Evolutionary conservation across 2,113 vertebrate species (phyloP).

Genomic region (Protobothrops flavoviridis): DNA sequence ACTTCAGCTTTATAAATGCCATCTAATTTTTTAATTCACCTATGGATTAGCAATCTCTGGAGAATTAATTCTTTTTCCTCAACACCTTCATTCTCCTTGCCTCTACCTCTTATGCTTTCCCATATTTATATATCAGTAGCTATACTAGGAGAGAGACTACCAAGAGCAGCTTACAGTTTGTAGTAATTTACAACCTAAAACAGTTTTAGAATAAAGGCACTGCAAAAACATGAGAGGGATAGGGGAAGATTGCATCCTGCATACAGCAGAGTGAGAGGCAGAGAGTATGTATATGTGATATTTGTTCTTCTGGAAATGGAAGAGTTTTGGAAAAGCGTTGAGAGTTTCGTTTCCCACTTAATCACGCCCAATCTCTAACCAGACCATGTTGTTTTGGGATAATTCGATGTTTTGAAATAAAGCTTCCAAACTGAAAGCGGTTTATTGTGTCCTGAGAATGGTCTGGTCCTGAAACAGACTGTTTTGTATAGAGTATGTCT

Average conservation of each 20-base stretch:
- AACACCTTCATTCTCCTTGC: not conserved
- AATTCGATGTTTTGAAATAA: not conserved
- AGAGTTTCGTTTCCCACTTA: not conserved
- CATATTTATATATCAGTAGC: not conserved
- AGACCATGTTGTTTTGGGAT: not conserved
- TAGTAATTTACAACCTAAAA: not conserved
- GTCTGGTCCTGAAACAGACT: not conserved
- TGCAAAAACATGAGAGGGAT: not conserved
- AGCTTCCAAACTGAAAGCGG: not conserved
- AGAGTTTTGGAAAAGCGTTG: not conserved
- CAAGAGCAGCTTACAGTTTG: not conserved
- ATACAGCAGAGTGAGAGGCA: not conserved
- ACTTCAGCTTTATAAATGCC: not conserved
- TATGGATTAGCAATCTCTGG: not conserved
- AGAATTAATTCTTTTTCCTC: not conserved
- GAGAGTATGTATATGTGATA: not conserved
- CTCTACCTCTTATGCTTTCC: not conserved
- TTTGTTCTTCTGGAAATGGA: not conserved
- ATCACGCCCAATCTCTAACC: not conserved
- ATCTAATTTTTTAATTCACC: not conserved
- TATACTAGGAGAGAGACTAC: not conserved
- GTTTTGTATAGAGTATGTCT: not conserved
- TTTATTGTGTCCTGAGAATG: not conserved
- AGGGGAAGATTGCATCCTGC: not conserved
- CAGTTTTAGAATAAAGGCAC: not conserved